These are phyloP conservation scores for Junonia oenone DNA, from an alignment of 2,888 invertebrate species.

Conservation along the genomic window DNA sequence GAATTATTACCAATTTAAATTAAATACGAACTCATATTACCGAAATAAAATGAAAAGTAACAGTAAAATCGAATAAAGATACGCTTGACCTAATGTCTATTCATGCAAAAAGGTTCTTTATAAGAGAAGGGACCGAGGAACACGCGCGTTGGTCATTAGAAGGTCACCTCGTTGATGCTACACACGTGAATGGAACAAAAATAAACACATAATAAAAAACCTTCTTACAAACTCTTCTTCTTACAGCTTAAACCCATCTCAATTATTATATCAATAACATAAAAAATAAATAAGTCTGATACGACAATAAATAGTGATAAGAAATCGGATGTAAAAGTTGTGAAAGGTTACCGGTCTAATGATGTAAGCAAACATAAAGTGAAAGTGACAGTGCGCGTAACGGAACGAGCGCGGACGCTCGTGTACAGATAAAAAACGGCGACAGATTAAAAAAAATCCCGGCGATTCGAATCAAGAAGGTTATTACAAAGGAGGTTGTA, in stretches of 20 bases:
- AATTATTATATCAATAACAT: not conserved
- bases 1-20: not conserved
- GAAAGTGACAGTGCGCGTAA: constrained; percentile 54
- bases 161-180: not conserved
- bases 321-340: constrained; percentile 22
- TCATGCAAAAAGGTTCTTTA: not conserved
- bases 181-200: not conserved
- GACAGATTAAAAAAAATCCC: constrained; percentile 18
- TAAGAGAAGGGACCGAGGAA: not conserved
- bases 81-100: not conserved
- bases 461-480: constrained; percentile 1
- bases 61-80: not conserved
- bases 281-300: constrained; percentile 23
- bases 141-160: not conserved
- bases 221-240: not conserved
- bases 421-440: constrained; percentile 10
- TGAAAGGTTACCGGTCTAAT: constrained; percentile 32
- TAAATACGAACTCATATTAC: not conserved
- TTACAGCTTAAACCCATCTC: not conserved
- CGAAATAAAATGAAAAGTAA: not conserved
- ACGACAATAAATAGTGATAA: constrained; percentile 39
- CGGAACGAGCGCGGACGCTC: constrained; percentile 36
- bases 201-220: not conserved
- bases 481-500: constrained; percentile 5
- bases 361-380: constrained; percentile 36